These are phyloP conservation scores for Philaenus spumarius DNA, from an alignment of 1,140 invertebrate genomes.

Conservation along the genomic window DNA sequence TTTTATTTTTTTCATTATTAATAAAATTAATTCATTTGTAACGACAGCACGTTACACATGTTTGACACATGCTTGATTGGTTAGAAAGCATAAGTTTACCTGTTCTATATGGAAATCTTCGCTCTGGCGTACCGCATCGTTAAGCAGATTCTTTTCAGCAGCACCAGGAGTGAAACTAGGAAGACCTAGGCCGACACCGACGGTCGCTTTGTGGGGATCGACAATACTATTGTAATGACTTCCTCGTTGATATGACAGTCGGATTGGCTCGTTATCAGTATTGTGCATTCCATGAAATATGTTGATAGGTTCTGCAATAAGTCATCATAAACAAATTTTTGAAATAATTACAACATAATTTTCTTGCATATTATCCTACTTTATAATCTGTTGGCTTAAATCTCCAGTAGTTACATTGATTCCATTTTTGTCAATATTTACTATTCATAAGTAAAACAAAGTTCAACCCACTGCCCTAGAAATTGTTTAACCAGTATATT, in stretches of 20 bases:
- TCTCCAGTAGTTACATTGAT: too few relatives aligned
- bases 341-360: too few relatives aligned
- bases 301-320: constrained; percentile 73
- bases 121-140: constrained; percentile 72
- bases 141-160: constrained; percentile 66
- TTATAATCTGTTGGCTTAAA: too few relatives aligned
- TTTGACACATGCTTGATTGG: background rate
- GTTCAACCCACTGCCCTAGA: too few relatives aligned
- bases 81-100: constrained; percentile 36
- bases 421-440: too few relatives aligned
- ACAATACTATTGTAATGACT: constrained; percentile 90
- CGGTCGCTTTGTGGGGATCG: constrained; percentile 78
- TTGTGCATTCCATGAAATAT: constrained; percentile 75
- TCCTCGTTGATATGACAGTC: constrained; percentile 84
- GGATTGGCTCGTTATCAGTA: constrained; percentile 73
- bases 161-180: constrained; percentile 76
- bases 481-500: too few relatives aligned
- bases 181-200: constrained; percentile 81
- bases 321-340: too few relatives aligned
- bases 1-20: too few relatives aligned
- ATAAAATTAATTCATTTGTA: too few relatives aligned
- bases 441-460: too few relatives aligned
- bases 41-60: too few relatives aligned
- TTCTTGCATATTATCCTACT: too few relatives aligned
- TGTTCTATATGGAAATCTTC: constrained; percentile 84